A percentile compares a stretch with the other conserved stretches of the same genome.
Conservation (phyloP, 2,888 invertebrate genomes). For the Junonia oenone region DNA sequence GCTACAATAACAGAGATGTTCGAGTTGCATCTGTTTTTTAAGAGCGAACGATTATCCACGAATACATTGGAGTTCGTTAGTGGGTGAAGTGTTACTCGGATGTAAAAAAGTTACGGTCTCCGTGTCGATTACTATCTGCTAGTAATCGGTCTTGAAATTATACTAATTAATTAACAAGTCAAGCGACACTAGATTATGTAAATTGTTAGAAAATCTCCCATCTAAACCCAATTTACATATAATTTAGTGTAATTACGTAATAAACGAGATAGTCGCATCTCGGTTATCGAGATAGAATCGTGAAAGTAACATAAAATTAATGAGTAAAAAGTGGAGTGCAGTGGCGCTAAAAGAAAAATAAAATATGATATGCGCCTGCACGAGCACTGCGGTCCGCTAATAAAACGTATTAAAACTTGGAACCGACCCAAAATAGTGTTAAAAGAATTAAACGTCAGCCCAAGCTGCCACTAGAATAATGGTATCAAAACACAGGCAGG, state of each 20-base stretch:
- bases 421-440: constrained; percentile 7
- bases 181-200: not conserved
- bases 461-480: not conserved
- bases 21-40: constrained; percentile 12
- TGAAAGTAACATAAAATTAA: not conserved
- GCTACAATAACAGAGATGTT: constrained; percentile 11
- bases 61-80: constrained; percentile 4
- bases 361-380: constrained; percentile 4
- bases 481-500: not conserved
- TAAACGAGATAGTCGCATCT: not conserved
- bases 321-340: not conserved
- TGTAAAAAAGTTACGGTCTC: too few relatives aligned
- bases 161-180: not conserved
- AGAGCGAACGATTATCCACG: constrained; percentile 15
- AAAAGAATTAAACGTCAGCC: constrained; percentile 8
- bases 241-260: constrained; percentile 2
- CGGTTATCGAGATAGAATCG: not conserved
- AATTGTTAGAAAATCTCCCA: not conserved
- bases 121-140: not conserved
- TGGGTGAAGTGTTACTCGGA: constrained; percentile 1
- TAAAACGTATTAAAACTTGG: constrained; percentile 17
- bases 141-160: not conserved
- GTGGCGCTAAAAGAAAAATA: not conserved
- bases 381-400: constrained; percentile 4
- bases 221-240: not conserved